Conservation (phyloP, 2,888 invertebrate species). For the Eupithecia dodoneata region DNA sequence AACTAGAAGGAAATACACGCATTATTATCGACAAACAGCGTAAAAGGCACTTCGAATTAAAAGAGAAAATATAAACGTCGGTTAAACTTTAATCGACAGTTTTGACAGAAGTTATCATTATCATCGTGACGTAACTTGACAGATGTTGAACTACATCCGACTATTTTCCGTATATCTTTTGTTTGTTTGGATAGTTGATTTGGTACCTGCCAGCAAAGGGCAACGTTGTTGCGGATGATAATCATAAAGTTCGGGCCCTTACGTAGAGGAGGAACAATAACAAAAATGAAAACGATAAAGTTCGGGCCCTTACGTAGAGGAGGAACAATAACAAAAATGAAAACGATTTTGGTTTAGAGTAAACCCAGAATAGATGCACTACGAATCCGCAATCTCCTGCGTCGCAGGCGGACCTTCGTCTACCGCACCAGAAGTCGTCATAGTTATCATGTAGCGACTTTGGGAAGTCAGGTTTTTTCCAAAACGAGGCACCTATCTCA, state of each 20-base stretch:
- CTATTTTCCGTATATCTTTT: background rate
- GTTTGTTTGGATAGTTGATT: background rate
- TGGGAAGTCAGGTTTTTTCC: too few species aligned
- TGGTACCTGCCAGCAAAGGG: background rate
- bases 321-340: background rate
- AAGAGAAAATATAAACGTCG: background rate
- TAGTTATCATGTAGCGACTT: too few species aligned
- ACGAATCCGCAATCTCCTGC: too few species aligned
- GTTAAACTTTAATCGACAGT: background rate
- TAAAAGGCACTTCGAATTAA: constrained; percentile 28
- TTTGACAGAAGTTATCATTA: background rate
- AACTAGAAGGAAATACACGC: constrained; percentile 11
- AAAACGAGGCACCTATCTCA: too few species aligned
- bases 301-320: background rate
- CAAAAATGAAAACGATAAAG: background rate
- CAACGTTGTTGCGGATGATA: background rate
- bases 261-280: background rate
- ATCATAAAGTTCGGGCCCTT: background rate
- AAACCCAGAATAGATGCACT: too few species aligned
- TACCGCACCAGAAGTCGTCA: too few species aligned
- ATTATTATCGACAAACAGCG: constrained; percentile 12
- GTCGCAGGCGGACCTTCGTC: too few species aligned
- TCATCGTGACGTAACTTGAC: background rate
- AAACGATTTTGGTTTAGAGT: background rate
- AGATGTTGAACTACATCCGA: background rate